These are phyloP conservation scores for Elgaria multicarinata DNA, from an alignment of 2,113 vertebrate species.

Conservation along the genomic window DNA sequence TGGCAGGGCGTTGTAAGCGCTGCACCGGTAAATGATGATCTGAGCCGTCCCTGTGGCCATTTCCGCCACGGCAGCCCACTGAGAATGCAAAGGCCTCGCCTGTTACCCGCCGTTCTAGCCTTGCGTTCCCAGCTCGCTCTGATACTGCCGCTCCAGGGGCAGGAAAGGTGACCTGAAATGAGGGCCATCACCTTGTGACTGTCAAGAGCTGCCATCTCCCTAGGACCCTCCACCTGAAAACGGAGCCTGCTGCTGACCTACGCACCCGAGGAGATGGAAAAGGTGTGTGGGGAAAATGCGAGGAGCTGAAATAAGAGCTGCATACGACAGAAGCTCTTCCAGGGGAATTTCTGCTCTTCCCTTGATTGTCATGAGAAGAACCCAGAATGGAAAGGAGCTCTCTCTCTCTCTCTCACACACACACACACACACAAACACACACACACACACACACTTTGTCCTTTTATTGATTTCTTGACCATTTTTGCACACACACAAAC, in stretches of 20 bases:
- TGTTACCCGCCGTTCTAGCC: accelerated
- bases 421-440: neutral
- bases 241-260: neutral
- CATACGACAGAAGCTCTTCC: neutral
- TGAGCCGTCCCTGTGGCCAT: accelerated
- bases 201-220: neutral
- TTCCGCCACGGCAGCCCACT: accelerated
- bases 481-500: neutral
- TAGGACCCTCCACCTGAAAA: neutral
- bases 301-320: neutral
- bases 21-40: neutral
- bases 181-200: neutral
- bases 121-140: accelerated
- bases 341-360: accelerated
- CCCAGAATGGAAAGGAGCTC: slow-evolving; percentile 25
- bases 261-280: neutral
- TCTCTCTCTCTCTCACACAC: neutral
- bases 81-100: accelerated
- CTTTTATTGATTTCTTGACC: slow-evolving; percentile 11
- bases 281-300: neutral
- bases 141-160: accelerated
- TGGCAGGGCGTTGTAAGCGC: neutral
- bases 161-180: accelerated
- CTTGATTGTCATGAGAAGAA: neutral
- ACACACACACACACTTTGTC: slow-evolving; percentile 9